Evolutionary conservation across 2,888 invertebrate species (phyloP).

Genomic region (Phasia obesa): DNA sequence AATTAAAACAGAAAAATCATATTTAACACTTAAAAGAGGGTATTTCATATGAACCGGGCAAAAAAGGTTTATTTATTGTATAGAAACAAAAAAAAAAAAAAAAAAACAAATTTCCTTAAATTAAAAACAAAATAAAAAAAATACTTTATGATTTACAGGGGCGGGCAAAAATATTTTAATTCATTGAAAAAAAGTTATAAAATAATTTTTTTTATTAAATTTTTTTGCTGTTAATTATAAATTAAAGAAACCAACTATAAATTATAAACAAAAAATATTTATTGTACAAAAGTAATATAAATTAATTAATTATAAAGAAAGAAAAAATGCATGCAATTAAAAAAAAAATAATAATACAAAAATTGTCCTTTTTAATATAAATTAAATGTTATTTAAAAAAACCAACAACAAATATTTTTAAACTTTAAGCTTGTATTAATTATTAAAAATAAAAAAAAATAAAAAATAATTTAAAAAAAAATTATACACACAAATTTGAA

Average conservation of each 20-base stretch:
- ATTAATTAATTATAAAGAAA: slow-evolving; percentile 37
- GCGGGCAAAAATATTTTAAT: slow-evolving; percentile 60
- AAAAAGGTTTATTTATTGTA: slow-evolving; percentile 56
- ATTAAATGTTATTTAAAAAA: slow-evolving; percentile 71
- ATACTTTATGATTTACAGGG: slow-evolving; percentile 66
- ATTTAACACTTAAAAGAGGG: slow-evolving; percentile 20
- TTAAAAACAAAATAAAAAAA: neutral
- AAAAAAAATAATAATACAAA: slow-evolving; percentile 51
- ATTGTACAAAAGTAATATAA: slow-evolving; percentile 64
- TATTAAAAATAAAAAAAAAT: slow-evolving; percentile 60
- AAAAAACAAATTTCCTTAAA: slow-evolving; percentile 69
- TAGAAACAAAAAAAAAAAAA: slow-evolving; percentile 36
- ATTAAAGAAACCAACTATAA: slow-evolving; percentile 65
- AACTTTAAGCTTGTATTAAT: slow-evolving; percentile 72
- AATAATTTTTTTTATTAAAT: slow-evolving; percentile 68
- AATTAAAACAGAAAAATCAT: slow-evolving; percentile 57
- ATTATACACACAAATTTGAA: slow-evolving; percentile 53
- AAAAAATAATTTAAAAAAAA: slow-evolving; percentile 47
- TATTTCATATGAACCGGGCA: slow-evolving; percentile 14
- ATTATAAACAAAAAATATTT: slow-evolving; percentile 67
- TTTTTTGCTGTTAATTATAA: slow-evolving; percentile 68
- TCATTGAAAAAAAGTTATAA: slow-evolving; percentile 52
- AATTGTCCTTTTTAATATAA: slow-evolving; percentile 75
- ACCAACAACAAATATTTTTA: slow-evolving; percentile 65
- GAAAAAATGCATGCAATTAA: slow-evolving; percentile 77